Percentiles rank a stretch among this genome's conserved stretches.
These are phyloP conservation scores for Caenorhabditis uteleia DNA, from an alignment of 2,888 invertebrate species.

Conservation along the genomic window DNA sequence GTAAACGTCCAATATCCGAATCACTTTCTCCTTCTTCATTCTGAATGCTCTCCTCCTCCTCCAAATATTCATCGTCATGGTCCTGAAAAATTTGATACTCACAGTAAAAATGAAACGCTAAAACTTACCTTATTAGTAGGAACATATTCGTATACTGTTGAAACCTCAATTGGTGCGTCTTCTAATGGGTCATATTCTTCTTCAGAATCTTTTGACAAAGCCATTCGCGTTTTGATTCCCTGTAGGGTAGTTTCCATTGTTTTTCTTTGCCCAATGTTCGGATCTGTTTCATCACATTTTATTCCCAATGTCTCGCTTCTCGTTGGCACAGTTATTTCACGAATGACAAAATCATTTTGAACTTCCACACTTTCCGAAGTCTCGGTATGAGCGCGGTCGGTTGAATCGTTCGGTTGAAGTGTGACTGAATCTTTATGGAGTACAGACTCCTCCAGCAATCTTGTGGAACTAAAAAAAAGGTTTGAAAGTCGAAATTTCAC, in stretches of 20 bases:
- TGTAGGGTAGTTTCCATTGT: too few species aligned
- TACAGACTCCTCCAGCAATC: too few species aligned
- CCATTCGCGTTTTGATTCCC: too few species aligned
- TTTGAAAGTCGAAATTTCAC: too few species aligned
- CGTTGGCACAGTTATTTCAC: constrained; percentile 29
- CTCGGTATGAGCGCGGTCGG: background rate
- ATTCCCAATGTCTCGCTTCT: too few species aligned
- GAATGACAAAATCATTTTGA: constrained; percentile 29
- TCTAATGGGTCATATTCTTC: constrained; percentile 43
- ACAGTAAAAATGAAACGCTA: background rate
- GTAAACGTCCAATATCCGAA: background rate
- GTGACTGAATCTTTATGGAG: too few species aligned
- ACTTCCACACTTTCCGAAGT: constrained; percentile 1
- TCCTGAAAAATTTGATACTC: constrained; percentile 2
- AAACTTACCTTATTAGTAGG: constrained; percentile 19
- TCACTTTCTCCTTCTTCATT: constrained; percentile 6
- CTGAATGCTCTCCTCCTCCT: constrained; percentile 7
- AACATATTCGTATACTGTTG: constrained; percentile 19
- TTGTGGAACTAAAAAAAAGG: too few species aligned
- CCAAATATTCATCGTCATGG: constrained; percentile 12
- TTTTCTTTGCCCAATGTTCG: too few species aligned
- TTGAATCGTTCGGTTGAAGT: too few species aligned
- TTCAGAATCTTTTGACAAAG: constrained; percentile 10
- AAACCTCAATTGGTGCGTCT: constrained; percentile 5
- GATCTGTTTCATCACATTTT: background rate